Percentiles rank a stretch among this genome's conserved stretches.
Evolutionary conservation across 1,140 invertebrate species (phyloP).

Genomic region (Pseudomyrmex concolor): DNA sequence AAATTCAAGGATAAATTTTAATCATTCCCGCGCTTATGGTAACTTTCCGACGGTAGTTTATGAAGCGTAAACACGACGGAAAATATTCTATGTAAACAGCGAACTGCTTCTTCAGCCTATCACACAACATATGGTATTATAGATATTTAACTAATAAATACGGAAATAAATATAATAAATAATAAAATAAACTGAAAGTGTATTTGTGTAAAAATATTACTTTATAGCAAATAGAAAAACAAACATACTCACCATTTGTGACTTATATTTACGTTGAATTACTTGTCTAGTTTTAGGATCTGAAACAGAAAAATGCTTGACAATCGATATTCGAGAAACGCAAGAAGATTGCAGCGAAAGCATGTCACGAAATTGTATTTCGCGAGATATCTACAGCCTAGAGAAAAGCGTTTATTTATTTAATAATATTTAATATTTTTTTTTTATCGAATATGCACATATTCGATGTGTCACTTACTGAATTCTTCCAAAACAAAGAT

Average conservation of each 20-base stretch:
- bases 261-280: conserved; percentile 98
- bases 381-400: conserved; percentile 18
- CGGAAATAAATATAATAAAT: conserved; percentile 4
- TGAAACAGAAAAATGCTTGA: conserved; percentile 86
- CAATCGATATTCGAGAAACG: background rate
- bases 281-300: conserved; percentile 99
- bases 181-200: background rate
- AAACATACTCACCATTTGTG: conserved; percentile 95
- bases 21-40: conserved; percentile 64
- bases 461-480: conserved; percentile 90
- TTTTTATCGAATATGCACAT: conserved; percentile 27
- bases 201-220: background rate
- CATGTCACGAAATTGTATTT: background rate
- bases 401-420: conserved; percentile 12
- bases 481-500: conserved; percentile 99
- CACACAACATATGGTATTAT: conserved; percentile 28
- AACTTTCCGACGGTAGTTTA: conserved; percentile 73
- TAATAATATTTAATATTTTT: too few relatives aligned
- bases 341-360: conserved; percentile 40
- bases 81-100: conserved; percentile 85
- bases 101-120: conserved; percentile 83
- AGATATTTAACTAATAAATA: conserved; percentile 16
- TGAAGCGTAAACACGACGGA: conserved; percentile 81
- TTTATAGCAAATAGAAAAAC: background rate
- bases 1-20: conserved; percentile 70